Base-by-base conservation (phyloP, 1,140 invertebrate species). In the Trinorchestia longiramus region DNA sequence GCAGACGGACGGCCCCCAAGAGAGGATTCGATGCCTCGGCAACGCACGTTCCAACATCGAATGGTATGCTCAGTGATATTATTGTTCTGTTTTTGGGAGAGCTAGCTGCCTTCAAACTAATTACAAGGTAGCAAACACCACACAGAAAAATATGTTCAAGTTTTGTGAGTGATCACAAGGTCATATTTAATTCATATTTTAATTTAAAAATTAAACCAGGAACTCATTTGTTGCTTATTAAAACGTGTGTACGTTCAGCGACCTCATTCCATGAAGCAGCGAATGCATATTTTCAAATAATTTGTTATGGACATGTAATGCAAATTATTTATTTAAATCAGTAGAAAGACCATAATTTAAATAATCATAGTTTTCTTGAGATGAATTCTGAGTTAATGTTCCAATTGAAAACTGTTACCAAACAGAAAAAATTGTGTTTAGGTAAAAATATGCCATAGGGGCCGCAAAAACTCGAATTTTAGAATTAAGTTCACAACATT, bases 41-140 rank as follows among this genome's bases (percentile, higher is more conserved):
- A 42, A 42, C 88, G 88, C 41, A 19, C 88, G 88, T 77, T 77
- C 62, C 62, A 90, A 90, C 43, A 90, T 90, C 43, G 88, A 90
- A 41, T 41, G 88, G n/a, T 42, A 43, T 41, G 43, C 88, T 90
- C n/a, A 90, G 88, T 19, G 88, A n/a, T 47, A 43, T 44, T 94
- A 94, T 94, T 45, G 44, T 6, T 23, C 3, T 45, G 43, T 94
- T 94, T 94, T 94, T 47, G 43, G 6, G 4, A 44, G 40, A 3
- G 45, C 6, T 40, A 47, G 92, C 44, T 47, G 90, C 44, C 44
- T 94, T 15, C 36, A 94, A 45, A 94, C 92, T 94, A 42, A 94
- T 94, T 94, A 94, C 92, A 91, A 42, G 88, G 88, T 44, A 40
- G 19, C 43, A 94, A 94, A 45, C 41, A 94, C 17, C 43, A 36